These are phyloP conservation scores for Ataeniobius toweri DNA, from an alignment of 2,797 vertebrate genomes.

Conservation along the genomic window DNA sequence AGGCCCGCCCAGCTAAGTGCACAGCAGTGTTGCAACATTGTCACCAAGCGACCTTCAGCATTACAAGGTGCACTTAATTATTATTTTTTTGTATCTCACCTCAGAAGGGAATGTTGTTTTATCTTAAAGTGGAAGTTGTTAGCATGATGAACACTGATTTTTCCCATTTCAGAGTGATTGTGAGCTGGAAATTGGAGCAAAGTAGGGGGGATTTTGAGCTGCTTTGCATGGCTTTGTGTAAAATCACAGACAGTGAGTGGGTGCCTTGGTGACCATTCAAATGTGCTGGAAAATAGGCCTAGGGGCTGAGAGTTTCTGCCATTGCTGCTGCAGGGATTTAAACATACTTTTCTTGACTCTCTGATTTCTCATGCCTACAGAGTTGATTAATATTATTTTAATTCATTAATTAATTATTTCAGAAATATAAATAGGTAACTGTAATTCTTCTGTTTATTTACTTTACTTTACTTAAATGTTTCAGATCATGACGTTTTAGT, in stretches of 20 bases:
- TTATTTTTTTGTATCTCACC: conserved; percentile 30
- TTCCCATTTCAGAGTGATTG: conserved; percentile 20
- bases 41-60: conserved; percentile 8
- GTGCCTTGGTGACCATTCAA: conserved; percentile 74
- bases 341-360: not conserved
- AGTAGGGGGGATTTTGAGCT: not conserved
- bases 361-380: not conserved
- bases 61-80: conserved; percentile 36
- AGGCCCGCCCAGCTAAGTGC: conserved; percentile 65
- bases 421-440: not conserved
- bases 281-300: conserved; percentile 51
- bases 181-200: conserved; percentile 6
- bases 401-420: not conserved
- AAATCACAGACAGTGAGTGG: conserved; percentile 54
- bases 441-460: not conserved
- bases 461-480: not conserved
- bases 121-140: conserved; percentile 36
- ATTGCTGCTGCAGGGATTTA: conserved; percentile 10
- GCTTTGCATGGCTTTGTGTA: conserved; percentile 72
- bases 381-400: not conserved
- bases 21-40: conserved; percentile 60
- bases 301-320: not conserved
- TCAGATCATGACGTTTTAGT: not conserved
- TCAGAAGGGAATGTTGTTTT: conserved; percentile 33
- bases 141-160: conserved; percentile 38